Evolutionary conservation across 2,113 vertebrate genomes (phyloP).

Genomic region (Galbula dea): DNA sequence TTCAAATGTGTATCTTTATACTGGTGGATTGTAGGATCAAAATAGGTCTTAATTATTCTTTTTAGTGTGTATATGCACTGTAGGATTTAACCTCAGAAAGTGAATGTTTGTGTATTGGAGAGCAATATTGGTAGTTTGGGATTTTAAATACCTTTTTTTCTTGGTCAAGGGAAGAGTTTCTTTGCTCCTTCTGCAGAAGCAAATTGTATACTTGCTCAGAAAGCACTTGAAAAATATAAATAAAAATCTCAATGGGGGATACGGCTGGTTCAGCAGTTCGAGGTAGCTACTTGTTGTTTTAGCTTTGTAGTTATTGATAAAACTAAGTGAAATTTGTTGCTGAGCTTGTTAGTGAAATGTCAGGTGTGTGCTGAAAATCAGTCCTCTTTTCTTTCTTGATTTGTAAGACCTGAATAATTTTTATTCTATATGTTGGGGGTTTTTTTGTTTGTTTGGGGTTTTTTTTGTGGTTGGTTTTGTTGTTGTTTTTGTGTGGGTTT

Average conservation of each 20-base stretch:
- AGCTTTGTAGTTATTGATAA: not conserved
- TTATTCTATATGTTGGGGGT: not conserved
- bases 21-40: not conserved
- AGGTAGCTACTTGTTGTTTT: not conserved
- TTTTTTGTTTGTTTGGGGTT: not conserved
- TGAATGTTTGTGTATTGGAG: not conserved
- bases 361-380: not conserved
- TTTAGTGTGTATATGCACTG: not conserved
- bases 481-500: not conserved
- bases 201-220: not conserved
- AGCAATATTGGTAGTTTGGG: not conserved
- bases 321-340: not conserved
- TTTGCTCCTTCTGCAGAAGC: not conserved
- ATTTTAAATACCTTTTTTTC: not conserved
- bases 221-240: not conserved
- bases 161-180: not conserved
- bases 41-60: not conserved
- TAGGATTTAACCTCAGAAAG: not conserved
- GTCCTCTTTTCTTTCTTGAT: not conserved
- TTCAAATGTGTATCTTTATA: not conserved
- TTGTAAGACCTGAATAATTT: not conserved
- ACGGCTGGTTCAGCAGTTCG: not conserved
- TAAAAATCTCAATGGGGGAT: not conserved
- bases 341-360: not conserved
- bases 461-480: not conserved